Evolutionary conservation across 2,797 vertebrate genomes (phyloP).

Genomic region (Peromyscus aztecus): DNA sequence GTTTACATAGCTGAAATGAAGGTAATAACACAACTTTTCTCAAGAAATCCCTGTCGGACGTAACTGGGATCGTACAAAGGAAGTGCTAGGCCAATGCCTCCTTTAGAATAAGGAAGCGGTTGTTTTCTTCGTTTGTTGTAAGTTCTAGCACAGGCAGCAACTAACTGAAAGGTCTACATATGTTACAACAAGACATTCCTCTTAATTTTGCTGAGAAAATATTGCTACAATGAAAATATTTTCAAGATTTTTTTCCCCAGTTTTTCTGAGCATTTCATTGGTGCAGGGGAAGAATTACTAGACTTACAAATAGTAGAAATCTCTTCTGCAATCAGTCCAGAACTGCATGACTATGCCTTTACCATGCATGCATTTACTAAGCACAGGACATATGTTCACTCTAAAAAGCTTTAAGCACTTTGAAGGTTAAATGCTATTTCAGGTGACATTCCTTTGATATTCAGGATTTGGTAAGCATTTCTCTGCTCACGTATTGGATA

Average conservation of each 20-base stretch:
- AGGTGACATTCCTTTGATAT: slow-evolving; percentile 32
- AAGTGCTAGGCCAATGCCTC: neutral
- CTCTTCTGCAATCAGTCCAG: neutral
- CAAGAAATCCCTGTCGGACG: neutral
- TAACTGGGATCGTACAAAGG: neutral
- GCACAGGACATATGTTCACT: neutral
- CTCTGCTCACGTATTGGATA: neutral
- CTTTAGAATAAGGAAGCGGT: neutral
- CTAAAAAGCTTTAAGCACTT: neutral
- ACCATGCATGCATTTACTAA: neutral
- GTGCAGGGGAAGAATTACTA: neutral
- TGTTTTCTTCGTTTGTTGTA: neutral
- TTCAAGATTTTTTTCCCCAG: neutral
- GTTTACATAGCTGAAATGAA: neutral
- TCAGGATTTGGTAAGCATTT: neutral
- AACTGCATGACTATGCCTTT: neutral
- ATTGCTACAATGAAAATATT: neutral
- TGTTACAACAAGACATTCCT: neutral
- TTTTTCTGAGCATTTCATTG: slow-evolving; percentile 38
- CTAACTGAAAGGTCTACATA: neutral
- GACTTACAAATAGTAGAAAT: neutral
- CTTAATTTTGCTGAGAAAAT: neutral
- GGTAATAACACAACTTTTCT: neutral
- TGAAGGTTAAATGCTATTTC: neutral
- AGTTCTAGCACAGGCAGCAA: neutral